phyloP scores from a whole-genome alignment of 1,140 invertebrate genomes.

The Drosophila sp. region DNA sequence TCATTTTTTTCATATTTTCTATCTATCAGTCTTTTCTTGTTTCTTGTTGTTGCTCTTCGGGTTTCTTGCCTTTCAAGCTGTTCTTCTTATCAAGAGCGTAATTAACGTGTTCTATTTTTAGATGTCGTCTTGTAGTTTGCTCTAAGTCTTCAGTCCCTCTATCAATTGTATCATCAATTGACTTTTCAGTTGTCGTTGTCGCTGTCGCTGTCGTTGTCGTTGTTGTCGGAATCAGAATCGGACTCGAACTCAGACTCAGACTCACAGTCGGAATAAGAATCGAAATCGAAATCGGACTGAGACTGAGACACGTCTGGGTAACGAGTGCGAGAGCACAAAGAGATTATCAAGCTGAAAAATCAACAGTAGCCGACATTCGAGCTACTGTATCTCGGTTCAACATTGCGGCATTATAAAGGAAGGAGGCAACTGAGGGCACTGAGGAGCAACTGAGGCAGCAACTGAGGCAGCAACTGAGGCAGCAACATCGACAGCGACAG shows the following conservation, averaged over 20 bases:
- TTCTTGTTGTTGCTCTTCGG: conserved; percentile 10
- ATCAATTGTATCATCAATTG: conserved; percentile 72
- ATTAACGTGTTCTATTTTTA: conserved; percentile 67
- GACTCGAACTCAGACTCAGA: conserved; percentile 1
- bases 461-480: conserved; percentile 7
- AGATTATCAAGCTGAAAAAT: conserved; percentile 67
- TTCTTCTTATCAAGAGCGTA: conserved; percentile 53
- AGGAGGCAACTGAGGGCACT: neutral
- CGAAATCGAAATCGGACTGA: too few species aligned
- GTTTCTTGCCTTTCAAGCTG: neutral
- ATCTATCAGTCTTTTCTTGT: conserved; percentile 4
- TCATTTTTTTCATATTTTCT: neutral
- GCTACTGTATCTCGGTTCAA: conserved; percentile 33
- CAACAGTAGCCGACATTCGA: conserved; percentile 49
- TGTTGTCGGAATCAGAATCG: neutral
- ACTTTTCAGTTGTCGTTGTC: conserved; percentile 45
- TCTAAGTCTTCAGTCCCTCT: conserved; percentile 28
- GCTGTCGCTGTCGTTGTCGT: conserved; percentile 23
- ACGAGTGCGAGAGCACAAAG: conserved; percentile 29
- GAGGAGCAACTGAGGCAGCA: neutral
- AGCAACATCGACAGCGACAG: neutral
- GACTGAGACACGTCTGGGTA: conserved; percentile 16
- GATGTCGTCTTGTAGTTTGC: conserved; percentile 52
- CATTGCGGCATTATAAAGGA: conserved; percentile 33
- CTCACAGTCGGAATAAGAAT: neutral